phyloP scores from a whole-genome alignment of 2,888 invertebrate genomes.

The Drosophila multiciliata region DNA sequence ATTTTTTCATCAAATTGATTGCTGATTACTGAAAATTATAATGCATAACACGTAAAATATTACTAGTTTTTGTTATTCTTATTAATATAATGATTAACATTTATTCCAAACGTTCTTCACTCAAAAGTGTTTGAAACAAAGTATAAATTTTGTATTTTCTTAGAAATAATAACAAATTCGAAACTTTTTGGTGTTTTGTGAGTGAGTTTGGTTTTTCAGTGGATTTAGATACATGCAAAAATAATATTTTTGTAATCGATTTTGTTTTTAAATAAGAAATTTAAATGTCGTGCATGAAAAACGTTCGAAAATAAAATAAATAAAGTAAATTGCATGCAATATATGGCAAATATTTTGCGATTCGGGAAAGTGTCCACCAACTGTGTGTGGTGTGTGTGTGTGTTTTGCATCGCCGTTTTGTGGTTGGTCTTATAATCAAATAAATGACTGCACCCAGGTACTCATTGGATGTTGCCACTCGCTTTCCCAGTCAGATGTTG shows the following conservation, averaged over 20 bases:
- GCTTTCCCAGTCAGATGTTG: conserved; percentile 22
- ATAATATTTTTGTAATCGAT: neutral
- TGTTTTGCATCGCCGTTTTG: conserved; percentile 47
- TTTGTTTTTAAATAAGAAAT: neutral
- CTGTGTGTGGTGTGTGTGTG: conserved; percentile 2
- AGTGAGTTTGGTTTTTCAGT: neutral
- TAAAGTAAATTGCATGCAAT: conserved; percentile 52
- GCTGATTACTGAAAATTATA: too few species aligned
- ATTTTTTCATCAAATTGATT: neutral
- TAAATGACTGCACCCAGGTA: conserved; percentile 74
- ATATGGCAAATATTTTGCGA: conserved; percentile 55
- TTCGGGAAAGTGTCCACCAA: neutral
- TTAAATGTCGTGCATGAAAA: neutral
- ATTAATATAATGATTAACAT: neutral
- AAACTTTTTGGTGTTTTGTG: neutral
- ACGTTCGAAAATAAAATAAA: conserved; percentile 31
- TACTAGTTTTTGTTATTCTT: neutral
- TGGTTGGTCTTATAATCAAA: conserved; percentile 67
- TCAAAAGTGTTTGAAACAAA: neutral
- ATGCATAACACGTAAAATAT: neutral
- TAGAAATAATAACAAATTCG: neutral
- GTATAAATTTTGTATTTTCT: neutral
- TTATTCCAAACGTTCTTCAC: neutral
- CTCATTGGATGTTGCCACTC: conserved; percentile 16
- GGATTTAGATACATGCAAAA: neutral